These are phyloP conservation scores for Myotis davidii DNA, from an alignment of 2,113 vertebrate species.

Conservation along the genomic window DNA sequence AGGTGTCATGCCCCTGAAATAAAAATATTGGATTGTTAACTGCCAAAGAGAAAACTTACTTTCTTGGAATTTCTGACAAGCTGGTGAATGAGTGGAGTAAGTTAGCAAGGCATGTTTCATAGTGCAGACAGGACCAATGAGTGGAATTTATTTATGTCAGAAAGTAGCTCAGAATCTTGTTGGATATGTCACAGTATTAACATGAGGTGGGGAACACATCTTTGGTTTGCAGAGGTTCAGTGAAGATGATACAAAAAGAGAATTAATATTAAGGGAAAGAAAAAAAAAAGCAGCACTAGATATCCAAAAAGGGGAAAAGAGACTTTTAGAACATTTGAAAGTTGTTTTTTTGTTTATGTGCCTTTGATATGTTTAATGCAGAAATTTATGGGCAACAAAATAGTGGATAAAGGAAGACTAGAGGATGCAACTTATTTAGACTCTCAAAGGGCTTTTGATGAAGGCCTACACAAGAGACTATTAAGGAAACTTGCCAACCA, in stretches of 20 bases:
- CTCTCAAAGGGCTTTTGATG: conserved; percentile 74
- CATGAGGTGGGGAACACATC: background rate
- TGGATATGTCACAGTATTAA: background rate
- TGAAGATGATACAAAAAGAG: background rate
- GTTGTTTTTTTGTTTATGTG: conserved; percentile 53
- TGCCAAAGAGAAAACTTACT: conserved; percentile 5
- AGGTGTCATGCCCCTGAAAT: background rate
- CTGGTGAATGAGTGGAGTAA: conserved; percentile 43
- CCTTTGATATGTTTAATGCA: conserved; percentile 52
- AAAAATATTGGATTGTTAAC: background rate
- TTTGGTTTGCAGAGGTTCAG: background rate
- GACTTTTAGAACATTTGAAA: conserved; percentile 49
- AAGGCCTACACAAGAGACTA: conserved; percentile 63
- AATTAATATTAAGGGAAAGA: background rate
- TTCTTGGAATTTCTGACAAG: conserved; percentile 53
- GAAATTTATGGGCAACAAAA: conserved; percentile 67
- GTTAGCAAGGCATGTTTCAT: conserved; percentile 28
- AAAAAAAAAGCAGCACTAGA: background rate
- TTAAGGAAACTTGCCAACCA: conserved; percentile 70
- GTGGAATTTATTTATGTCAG: conserved; percentile 11
- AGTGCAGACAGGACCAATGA: background rate
- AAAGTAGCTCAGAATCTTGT: conserved; percentile 43
- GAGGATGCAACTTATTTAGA: conserved; percentile 70
- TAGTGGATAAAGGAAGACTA: conserved; percentile 60
- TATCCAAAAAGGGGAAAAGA: background rate